A percentile compares a stretch with the other conserved stretches of the same genome.
These are phyloP conservation scores for Neosalanx taihuensis DNA, from an alignment of 2,797 vertebrate genomes.

Conservation along the genomic window DNA sequence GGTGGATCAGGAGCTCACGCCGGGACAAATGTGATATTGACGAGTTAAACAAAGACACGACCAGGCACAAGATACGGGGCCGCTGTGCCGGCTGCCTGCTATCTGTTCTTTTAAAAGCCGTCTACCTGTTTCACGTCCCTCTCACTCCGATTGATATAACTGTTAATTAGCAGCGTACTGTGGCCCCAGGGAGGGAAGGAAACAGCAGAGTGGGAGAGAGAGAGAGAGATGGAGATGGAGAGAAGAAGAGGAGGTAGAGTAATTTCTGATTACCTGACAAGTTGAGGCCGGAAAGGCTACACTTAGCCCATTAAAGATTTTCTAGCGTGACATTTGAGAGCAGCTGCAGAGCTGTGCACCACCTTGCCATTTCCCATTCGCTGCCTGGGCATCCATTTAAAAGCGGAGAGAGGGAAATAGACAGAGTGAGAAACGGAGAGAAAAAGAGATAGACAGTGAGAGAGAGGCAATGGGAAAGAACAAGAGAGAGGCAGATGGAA, in stretches of 20 bases:
- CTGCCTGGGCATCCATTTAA: conserved; percentile 86
- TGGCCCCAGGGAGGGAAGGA: conserved; percentile 70
- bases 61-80: conserved; percentile 56
- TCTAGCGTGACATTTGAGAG: conserved; percentile 97
- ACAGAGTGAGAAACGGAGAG: conserved; percentile 27
- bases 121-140: conserved; percentile 79
- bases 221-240: conserved; percentile 40
- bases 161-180: conserved; percentile 92
- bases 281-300: conserved; percentile 98
- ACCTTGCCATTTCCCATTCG: conserved; percentile 94
- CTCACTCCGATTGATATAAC: conserved; percentile 85
- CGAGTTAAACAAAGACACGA: conserved; percentile 42
- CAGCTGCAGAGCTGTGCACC: conserved; percentile 80
- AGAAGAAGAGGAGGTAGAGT: conserved; percentile 74
- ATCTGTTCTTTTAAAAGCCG: conserved; percentile 78
- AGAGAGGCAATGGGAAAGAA: too few relatives aligned
- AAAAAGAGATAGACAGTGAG: conserved; percentile 10
- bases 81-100: conserved; percentile 53
- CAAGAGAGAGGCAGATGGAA: too few relatives aligned
- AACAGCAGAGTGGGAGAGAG: not conserved
- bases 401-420: conserved; percentile 64
- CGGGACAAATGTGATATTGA: conserved; percentile 18
- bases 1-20: not conserved
- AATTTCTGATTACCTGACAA: conserved; percentile 97
- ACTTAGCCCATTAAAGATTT: conserved; percentile 99